Base-by-base conservation (phyloP, 2,797 vertebrate genomes). In the Fundulus diaphanus region DNA sequence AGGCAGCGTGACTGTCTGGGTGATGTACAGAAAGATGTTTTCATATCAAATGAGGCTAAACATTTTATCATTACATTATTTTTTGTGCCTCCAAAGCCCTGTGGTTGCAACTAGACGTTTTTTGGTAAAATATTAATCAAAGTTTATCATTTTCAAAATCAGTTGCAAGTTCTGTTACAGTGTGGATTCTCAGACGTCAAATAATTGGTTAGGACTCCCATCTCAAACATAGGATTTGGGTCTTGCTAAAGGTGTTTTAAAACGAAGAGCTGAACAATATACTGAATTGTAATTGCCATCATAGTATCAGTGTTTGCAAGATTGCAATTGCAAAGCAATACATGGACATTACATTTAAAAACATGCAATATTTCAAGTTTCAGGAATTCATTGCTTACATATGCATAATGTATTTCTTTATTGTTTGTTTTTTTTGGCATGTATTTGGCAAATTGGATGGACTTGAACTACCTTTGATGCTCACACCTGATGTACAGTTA, bases 11-110 rank as follows among this genome's bases (percentile, higher is more conserved):
- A 65, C 61, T 74, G 74, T 73, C 51, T 48, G 22, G 18, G 40
- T 76, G 73, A 82, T n/a, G 77, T 51, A 16, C 56, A 66, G 42
- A 27, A 51, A 72, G 16, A 68, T 24, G 40, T 52, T 59, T 79
- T 71, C 22, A 61, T 59, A 44, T 27, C n/a, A 70, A 42, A 48
- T 78, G 33, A 76, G 74, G 74, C 46, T 46, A 40, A 72, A 40
- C 66, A 57, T 66, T 69, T 79, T 33, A 42, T 69, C 31, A 77
- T 80, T 70, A 1, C 0, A 49, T 31, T 31, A 1, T 15, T 27
- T 54, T 27, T 57, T 31, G n/a, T n/a, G 16, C 5, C 22, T 31
- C 2, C 13, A 33, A 59, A 33, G 7, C 15, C 11, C 6, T 31
- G 20, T 59, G 2, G 29, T 20, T 59, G 7, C 31, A 31, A 18